Percentiles rank a stretch among this genome's conserved stretches.
Evolutionary conservation across 2,888 invertebrate species (phyloP).

Genomic region (Nomada hirtipes): DNA sequence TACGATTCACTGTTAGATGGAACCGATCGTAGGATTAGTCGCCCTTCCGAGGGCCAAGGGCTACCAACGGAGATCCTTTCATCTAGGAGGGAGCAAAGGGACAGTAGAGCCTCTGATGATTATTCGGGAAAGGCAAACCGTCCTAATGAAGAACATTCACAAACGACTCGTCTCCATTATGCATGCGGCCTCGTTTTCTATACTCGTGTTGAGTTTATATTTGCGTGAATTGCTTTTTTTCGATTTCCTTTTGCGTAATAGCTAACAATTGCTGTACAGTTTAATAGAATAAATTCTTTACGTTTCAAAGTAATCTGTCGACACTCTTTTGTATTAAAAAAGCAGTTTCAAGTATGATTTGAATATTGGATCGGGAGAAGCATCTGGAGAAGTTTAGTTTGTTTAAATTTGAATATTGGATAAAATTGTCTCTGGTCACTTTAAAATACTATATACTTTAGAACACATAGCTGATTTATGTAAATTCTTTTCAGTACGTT

Average conservation of each 20-base stretch:
- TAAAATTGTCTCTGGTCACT: not conserved
- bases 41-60: not conserved
- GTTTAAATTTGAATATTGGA: not conserved
- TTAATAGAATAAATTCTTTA: too few relatives aligned
- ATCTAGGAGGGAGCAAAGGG: constrained; percentile 19
- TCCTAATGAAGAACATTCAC: constrained; percentile 50
- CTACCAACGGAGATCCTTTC: constrained; percentile 3
- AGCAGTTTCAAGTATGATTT: too few relatives aligned
- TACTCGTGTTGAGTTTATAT: constrained; percentile 63
- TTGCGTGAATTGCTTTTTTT: constrained; percentile 61
- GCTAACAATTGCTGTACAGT: not conserved
- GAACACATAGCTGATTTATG: too few relatives aligned
- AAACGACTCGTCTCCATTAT: constrained; percentile 72
- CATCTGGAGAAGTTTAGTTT: too few relatives aligned
- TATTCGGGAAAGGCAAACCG: constrained; percentile 14
- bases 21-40: constrained; percentile 49
- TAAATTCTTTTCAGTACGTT: not conserved
- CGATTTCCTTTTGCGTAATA: not conserved
- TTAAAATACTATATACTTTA: not conserved
- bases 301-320: too few relatives aligned
- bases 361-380: too few relatives aligned
- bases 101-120: constrained; percentile 46
- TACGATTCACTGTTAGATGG: not conserved
- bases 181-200: constrained; percentile 73
- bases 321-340: too few relatives aligned